Evolutionary conservation across 2,888 invertebrate genomes (phyloP).

Genomic region (Oscheius myriophilus): DNA sequence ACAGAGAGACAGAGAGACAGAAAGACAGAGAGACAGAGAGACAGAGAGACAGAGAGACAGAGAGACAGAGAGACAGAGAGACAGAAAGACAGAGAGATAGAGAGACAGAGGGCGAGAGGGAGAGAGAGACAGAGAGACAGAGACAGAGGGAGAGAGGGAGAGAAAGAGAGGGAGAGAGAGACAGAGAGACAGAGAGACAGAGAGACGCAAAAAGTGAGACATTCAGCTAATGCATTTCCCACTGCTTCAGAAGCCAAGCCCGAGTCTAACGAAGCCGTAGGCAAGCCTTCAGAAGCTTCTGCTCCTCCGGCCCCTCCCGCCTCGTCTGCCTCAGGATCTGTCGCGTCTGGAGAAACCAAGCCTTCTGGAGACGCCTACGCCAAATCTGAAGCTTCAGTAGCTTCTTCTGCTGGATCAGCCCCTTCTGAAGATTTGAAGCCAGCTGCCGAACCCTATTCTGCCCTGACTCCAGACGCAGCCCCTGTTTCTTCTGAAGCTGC

Average conservation of each 20-base stretch:
- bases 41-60: no score
- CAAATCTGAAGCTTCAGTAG: background rate
- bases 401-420: no score
- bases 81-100: background rate
- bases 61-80: no score
- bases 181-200: background rate
- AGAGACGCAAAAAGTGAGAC: background rate
- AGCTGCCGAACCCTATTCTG: no score
- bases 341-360: background rate
- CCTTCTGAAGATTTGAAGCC: no score
- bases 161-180: background rate
- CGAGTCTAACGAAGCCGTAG: background rate
- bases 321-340: background rate
- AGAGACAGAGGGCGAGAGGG: background rate
- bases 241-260: background rate
- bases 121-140: no score
- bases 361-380: background rate
- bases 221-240: no score
- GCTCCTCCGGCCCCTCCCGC: background rate
- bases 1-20: no score
- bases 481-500: no score
- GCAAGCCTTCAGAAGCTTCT: background rate
- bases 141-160: background rate
- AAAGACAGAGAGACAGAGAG: background rate
- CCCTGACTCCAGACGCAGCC: no score